phyloP scores from a whole-genome alignment of 2,888 invertebrate genomes.

The Dioctria rufipes region DNA sequence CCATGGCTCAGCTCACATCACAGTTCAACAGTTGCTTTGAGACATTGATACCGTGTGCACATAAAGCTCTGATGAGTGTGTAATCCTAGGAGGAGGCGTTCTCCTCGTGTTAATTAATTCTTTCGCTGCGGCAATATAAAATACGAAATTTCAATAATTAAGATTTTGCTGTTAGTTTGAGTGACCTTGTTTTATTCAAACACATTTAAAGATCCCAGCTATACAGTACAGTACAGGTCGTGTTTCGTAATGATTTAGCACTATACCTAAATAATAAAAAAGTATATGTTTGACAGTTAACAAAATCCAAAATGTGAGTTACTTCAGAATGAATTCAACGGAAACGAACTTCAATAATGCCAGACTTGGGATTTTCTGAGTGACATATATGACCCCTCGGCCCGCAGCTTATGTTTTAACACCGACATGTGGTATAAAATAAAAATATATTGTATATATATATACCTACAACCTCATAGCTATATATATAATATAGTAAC shows the following conservation, averaged over 20 bases:
- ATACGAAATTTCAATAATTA: slow-evolving; percentile 42
- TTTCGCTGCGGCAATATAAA: not conserved
- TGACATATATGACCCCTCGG: slow-evolving; percentile 44
- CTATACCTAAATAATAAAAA: not conserved
- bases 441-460: slow-evolving; percentile 20
- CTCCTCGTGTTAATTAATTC: not conserved
- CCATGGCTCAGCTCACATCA: slow-evolving; percentile 9
- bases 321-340: slow-evolving; percentile 11
- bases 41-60: slow-evolving; percentile 45
- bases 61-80: not conserved
- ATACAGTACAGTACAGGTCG: not conserved
- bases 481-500: not conserved
- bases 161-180: slow-evolving; percentile 33
- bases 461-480: slow-evolving; percentile 17
- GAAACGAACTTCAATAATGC: slow-evolving; percentile 10
- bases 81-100: slow-evolving; percentile 20
- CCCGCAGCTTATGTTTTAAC: slow-evolving; percentile 46
- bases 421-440: slow-evolving; percentile 50
- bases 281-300: not conserved
- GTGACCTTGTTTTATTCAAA: slow-evolving; percentile 47
- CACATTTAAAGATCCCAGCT: slow-evolving; percentile 10
- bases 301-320: not conserved
- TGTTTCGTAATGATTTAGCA: slow-evolving; percentile 41
- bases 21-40: slow-evolving; percentile 16
- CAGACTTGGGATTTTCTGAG: slow-evolving; percentile 26